Percentiles rank a stretch among this genome's conserved stretches.
Evolutionary conservation across 2,888 invertebrate species (phyloP).

Genomic region (Sinohyriopsis cumingii): DNA sequence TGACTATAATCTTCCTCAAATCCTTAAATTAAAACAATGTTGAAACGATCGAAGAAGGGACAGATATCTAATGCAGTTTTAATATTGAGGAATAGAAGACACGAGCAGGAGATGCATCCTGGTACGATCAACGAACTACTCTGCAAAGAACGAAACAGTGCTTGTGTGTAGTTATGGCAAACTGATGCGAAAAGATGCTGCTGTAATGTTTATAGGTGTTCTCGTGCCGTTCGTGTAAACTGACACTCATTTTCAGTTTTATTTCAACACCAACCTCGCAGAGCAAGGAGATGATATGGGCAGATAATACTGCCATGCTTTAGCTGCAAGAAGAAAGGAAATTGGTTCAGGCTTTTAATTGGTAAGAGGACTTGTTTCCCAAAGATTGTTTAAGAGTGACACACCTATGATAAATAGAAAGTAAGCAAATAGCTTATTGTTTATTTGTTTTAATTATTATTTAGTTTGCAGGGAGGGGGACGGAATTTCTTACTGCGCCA

Average conservation of each 20-base stretch:
- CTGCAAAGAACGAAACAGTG: conserved; percentile 8
- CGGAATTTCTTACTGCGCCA: too few species aligned
- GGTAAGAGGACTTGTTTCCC: conserved; percentile 26
- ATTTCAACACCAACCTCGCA: conserved; percentile 29
- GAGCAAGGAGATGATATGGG: conserved; percentile 19
- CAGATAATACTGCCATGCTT: conserved; percentile 26
- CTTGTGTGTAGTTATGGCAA: conserved; percentile 27
- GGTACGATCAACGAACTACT: neutral
- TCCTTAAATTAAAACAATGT: conserved; percentile 32
- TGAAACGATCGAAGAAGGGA: conserved; percentile 18
- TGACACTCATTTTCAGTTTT: conserved; percentile 20
- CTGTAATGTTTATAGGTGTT: conserved; percentile 18
- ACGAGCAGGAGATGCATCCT: neutral
- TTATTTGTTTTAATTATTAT: too few species aligned
- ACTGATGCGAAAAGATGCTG: conserved; percentile 18
- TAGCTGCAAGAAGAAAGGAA: conserved; percentile 31
- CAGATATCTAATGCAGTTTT: conserved; percentile 22
- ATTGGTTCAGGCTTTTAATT: conserved; percentile 32
- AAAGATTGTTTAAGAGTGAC: too few species aligned
- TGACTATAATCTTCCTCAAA: conserved; percentile 40
- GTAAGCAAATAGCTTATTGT: too few species aligned
- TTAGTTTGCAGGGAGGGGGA: too few species aligned
- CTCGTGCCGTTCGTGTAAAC: conserved; percentile 28
- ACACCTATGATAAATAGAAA: too few species aligned
- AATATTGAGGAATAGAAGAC: neutral